phyloP scores from a whole-genome alignment of 2,113 vertebrate genomes.

The Oxyruncus cristatus region DNA sequence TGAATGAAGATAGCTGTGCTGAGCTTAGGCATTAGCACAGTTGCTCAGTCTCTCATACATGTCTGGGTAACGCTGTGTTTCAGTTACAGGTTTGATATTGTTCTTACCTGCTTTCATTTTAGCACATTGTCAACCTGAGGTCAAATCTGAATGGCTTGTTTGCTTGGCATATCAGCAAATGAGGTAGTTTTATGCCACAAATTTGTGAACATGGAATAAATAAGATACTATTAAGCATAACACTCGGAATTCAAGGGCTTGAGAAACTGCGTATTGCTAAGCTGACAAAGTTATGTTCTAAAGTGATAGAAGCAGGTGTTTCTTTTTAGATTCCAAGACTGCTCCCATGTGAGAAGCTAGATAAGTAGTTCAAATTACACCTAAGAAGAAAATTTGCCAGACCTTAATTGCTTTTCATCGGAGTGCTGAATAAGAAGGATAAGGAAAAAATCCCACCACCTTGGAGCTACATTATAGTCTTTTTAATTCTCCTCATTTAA shows the following conservation, averaged over 20 bases:
- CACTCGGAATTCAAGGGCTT: slow-evolving; percentile 5
- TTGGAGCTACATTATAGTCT: slow-evolving; percentile 50
- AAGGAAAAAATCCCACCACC: neutral
- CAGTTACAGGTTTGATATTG: neutral
- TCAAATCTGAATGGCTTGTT: neutral
- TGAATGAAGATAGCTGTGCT: neutral
- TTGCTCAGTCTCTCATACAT: neutral
- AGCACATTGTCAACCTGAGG: neutral
- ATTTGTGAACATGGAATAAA: neutral
- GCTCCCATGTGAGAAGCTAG: slow-evolving; percentile 59
- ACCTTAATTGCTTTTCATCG: slow-evolving; percentile 73
- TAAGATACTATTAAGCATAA: neutral
- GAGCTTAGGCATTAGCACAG: neutral
- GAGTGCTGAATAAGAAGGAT: slow-evolving; percentile 44
- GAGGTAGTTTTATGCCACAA: neutral
- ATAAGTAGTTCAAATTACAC: slow-evolving; percentile 74
- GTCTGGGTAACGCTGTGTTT: neutral
- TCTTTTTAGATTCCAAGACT: slow-evolving; percentile 55
- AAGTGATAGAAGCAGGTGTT: slow-evolving; percentile 69
- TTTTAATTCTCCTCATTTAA: slow-evolving; percentile 60
- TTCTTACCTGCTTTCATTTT: neutral
- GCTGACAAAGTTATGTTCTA: slow-evolving; percentile 18
- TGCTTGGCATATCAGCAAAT: neutral
- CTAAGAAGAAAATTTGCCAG: slow-evolving; percentile 63
- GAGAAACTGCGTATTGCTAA: neutral